phyloP scores from a whole-genome alignment of 64 coral and sea anemone species.

The Montipora capricornis region DNA sequence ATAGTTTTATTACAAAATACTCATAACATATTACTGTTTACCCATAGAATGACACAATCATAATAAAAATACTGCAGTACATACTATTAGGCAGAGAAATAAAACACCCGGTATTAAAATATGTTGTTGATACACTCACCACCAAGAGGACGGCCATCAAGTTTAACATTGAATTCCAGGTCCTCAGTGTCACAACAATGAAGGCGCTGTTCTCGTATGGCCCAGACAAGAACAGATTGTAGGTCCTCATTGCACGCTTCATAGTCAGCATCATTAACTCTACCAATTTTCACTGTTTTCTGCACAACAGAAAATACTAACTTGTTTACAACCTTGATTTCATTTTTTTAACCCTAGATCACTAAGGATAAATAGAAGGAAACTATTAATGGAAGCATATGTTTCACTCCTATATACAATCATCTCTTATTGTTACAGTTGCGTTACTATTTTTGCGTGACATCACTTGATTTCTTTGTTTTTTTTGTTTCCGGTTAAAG shows the following conservation, averaged over 20 bases:
- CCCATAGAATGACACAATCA: no score
- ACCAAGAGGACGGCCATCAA: conserved; percentile 53
- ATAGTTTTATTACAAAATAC: no score
- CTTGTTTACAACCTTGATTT: conserved; percentile 29
- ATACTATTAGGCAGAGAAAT: not conserved
- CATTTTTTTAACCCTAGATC: conserved; percentile 21
- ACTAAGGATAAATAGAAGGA: not conserved
- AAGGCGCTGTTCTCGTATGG: conserved; percentile 27
- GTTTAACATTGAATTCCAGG: conserved; percentile 38
- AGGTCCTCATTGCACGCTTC: conserved; percentile 30
- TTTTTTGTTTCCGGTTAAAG: no score
- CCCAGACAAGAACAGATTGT: not conserved
- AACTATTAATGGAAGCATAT: not conserved
- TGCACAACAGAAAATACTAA: not conserved
- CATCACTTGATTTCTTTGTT: no score
- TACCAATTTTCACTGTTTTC: conserved; percentile 2
- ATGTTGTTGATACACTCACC: not conserved
- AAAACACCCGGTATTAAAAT: not conserved
- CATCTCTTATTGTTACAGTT: not conserved
- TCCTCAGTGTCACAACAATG: not conserved
- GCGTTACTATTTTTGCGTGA: no score
- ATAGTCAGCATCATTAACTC: not conserved
- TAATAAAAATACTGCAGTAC: no score
- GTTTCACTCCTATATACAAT: not conserved
- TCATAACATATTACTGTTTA: no score